These are phyloP conservation scores for Vombatus ursinus DNA, from an alignment of 2,113 vertebrate genomes.

Conservation along the genomic window DNA sequence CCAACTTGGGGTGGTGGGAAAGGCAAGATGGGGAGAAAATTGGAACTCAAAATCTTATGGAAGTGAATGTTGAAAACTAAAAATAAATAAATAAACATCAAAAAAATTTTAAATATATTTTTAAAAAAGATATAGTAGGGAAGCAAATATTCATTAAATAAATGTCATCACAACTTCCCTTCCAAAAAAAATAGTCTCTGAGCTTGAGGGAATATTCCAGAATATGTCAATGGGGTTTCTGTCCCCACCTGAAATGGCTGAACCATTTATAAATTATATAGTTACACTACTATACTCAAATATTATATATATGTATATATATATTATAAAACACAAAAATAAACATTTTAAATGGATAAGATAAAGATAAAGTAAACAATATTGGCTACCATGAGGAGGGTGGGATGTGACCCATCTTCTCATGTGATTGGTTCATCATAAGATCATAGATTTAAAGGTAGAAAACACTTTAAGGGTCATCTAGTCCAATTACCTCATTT, in stretches of 20 bases:
- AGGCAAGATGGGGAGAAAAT: too few relatives aligned
- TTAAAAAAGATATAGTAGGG: too few relatives aligned
- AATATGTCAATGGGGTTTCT: background rate
- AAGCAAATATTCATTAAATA: too few relatives aligned
- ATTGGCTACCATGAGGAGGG: background rate
- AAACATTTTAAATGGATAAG: background rate
- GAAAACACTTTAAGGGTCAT: background rate
- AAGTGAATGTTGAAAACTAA: too few relatives aligned
- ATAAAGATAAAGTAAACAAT: background rate
- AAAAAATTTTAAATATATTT: too few relatives aligned
- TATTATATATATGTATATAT: background rate
- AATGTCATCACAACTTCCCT: too few relatives aligned
- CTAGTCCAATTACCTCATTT: background rate
- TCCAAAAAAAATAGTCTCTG: background rate
- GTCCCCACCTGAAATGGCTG: background rate
- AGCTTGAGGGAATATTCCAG: background rate
- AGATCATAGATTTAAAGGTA: background rate
- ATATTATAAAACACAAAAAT: background rate
- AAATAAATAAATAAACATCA: too few relatives aligned
- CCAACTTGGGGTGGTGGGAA: too few relatives aligned
- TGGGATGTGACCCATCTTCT: background rate
- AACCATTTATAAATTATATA: background rate
- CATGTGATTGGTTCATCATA: background rate
- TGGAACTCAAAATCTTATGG: too few relatives aligned
- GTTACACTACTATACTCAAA: background rate